phyloP scores from a whole-genome alignment of 2,113 vertebrate genomes.

The Sigmodon hispidus region DNA sequence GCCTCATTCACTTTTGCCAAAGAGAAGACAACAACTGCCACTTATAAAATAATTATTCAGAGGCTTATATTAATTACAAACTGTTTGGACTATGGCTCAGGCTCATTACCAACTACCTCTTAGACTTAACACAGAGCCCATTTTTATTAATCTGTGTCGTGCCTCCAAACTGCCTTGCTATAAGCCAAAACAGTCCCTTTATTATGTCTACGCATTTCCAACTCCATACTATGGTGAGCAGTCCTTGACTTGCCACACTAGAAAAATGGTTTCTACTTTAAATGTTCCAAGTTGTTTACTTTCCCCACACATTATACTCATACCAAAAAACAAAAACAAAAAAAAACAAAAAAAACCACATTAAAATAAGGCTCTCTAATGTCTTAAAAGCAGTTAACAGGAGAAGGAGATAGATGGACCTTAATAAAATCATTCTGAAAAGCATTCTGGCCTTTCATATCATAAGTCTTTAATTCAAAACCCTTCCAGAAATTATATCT shows the following conservation, averaged over 20 bases:
- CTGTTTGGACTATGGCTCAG: too few relatives aligned
- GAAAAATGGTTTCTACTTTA: not conserved
- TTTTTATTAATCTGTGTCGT: too few relatives aligned
- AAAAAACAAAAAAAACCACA: conserved; percentile 4
- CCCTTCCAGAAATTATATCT: not conserved
- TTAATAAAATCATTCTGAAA: conserved; percentile 8
- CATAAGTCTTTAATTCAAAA: not conserved
- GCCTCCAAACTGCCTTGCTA: too few relatives aligned
- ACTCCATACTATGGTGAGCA: not conserved
- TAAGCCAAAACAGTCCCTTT: too few relatives aligned
- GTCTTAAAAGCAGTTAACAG: not conserved
- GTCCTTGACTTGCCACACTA: not conserved
- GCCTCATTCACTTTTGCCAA: not conserved
- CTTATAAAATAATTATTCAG: too few relatives aligned
- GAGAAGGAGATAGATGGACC: not conserved
- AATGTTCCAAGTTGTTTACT: not conserved
- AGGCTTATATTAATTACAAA: too few relatives aligned
- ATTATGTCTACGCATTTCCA: not conserved
- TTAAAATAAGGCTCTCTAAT: conserved; percentile 40
- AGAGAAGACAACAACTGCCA: conserved; percentile 7
- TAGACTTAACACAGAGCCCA: too few relatives aligned
- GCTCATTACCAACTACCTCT: too few relatives aligned
- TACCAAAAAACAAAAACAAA: not conserved
- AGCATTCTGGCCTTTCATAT: not conserved
- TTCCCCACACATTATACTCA: not conserved